Percentiles rank a stretch among this genome's conserved stretches.
phyloP scores from a whole-genome alignment of 2,113 vertebrate genomes.

The Prunella fulvescens region DNA sequence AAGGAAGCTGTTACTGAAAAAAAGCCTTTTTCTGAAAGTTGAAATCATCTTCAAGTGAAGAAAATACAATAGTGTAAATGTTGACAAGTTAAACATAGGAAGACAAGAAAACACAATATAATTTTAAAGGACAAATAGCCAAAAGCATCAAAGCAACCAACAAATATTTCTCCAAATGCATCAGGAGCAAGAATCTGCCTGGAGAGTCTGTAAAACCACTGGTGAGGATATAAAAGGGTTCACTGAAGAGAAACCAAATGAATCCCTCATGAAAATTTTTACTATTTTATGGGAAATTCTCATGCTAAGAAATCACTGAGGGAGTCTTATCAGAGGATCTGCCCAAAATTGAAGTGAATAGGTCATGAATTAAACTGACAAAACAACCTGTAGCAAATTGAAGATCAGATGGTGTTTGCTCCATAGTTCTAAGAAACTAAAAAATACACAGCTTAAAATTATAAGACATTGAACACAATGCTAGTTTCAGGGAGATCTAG shows the following conservation, averaged over 20 bases:
- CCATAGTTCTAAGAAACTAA: neutral
- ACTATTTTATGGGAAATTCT: neutral
- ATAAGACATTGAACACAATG: neutral
- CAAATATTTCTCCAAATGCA: neutral
- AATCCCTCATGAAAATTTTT: neutral
- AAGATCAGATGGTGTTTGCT: neutral
- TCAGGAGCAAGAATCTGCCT: neutral
- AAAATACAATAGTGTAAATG: neutral
- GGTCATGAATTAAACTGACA: neutral
- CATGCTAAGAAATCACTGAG: neutral
- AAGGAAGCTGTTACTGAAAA: neutral
- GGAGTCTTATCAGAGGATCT: neutral
- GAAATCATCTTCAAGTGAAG: neutral
- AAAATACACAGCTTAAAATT: neutral
- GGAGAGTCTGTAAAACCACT: neutral
- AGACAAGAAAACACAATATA: neutral
- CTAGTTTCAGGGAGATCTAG: neutral
- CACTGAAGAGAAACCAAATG: neutral
- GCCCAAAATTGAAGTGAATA: neutral
- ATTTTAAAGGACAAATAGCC: neutral
- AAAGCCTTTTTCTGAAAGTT: neutral
- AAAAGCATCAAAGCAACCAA: neutral
- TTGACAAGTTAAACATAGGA: neutral
- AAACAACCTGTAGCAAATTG: neutral
- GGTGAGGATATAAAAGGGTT: neutral